Evolutionary conservation across 1,140 invertebrate genomes (phyloP).

Genomic region (Bombus ignitus): DNA sequence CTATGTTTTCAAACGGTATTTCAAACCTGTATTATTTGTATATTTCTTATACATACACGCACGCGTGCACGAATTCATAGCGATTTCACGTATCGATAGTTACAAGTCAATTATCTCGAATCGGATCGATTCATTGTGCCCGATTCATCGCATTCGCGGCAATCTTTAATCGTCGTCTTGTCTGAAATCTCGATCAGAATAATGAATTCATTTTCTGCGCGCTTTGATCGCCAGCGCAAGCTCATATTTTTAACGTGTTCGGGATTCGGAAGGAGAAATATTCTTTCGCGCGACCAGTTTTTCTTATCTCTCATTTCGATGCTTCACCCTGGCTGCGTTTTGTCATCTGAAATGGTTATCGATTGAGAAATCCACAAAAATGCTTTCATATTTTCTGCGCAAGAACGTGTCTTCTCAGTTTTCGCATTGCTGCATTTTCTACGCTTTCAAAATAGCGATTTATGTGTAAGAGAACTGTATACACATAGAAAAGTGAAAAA

Average conservation of each 20-base stretch:
- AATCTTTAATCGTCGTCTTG: conserved; percentile 14
- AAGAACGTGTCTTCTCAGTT: too few relatives aligned
- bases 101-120: conserved; percentile 16
- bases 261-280: neutral
- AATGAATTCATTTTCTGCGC: conserved; percentile 33
- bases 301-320: conserved; percentile 11
- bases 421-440: neutral
- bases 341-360: conserved; percentile 27
- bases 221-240: neutral
- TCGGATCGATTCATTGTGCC: neutral
- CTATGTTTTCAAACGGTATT: neutral
- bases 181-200: neutral
- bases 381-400: neutral
- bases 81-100: too few relatives aligned
- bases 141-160: neutral
- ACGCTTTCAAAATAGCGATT: neutral
- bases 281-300: neutral
- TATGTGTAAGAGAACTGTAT: neutral
- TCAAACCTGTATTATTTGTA: neutral
- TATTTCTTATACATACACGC: neutral
- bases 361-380: conserved; percentile 2
- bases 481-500: neutral
- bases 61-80: too few relatives aligned
- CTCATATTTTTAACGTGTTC: neutral
- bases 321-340: neutral